Percentiles rank a stretch among this genome's conserved stretches.
Evolutionary conservation across 2,888 invertebrate genomes (phyloP).

Genomic region (Reticulitermes lucifugus): DNA sequence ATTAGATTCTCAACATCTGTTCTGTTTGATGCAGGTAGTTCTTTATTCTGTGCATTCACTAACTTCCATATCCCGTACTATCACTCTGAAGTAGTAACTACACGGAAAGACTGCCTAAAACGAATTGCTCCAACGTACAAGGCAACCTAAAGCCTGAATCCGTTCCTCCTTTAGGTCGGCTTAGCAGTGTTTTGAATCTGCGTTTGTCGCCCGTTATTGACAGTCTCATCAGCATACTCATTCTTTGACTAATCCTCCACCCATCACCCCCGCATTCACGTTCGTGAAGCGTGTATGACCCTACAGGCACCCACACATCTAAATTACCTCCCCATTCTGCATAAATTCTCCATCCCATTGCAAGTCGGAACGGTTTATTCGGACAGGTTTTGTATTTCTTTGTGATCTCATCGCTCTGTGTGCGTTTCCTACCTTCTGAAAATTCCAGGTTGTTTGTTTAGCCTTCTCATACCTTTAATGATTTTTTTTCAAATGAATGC

Average conservation of each 20-base stretch:
- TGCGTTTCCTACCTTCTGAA: not conserved
- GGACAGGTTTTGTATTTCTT: conserved; percentile 18
- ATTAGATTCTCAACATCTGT: no score
- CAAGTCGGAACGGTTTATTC: not conserved
- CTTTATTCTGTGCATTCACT: no score
- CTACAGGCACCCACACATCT: not conserved
- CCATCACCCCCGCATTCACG: not conserved
- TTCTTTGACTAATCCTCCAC: not conserved
- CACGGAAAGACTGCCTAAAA: no score
- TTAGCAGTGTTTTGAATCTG: not conserved
- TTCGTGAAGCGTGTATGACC: not conserved
- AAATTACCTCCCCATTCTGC: not conserved
- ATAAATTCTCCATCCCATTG: not conserved
- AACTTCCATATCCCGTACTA: no score
- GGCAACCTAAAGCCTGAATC: not conserved
- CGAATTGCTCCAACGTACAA: no score
- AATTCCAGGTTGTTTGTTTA: not conserved
- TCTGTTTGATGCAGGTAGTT: no score
- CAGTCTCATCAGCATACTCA: conserved; percentile 4
- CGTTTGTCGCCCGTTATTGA: not conserved
- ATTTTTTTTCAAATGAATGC: not conserved
- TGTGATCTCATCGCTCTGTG: not conserved
- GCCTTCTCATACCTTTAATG: not conserved
- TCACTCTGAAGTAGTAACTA: no score
- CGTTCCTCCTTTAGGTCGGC: not conserved